Percentiles rank a stretch among this genome's conserved stretches.
phyloP scores from a whole-genome alignment of 2,113 vertebrate species.

The Forbesichthys agassizii region DNA sequence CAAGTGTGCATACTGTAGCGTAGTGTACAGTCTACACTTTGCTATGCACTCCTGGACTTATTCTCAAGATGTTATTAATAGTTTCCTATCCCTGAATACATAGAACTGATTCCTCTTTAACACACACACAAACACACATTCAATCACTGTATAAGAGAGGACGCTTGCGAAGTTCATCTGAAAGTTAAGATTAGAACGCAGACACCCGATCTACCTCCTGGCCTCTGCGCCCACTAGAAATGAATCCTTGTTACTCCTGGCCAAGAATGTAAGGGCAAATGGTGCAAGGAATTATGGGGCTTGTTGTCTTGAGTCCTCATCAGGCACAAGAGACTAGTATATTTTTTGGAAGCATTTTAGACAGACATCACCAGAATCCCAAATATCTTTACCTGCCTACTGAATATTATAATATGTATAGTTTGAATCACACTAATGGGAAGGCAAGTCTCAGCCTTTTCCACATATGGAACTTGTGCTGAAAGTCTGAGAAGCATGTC shows the following conservation, averaged over 20 bases:
- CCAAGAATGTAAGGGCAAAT: constrained; percentile 2
- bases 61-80: neutral
- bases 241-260: constrained; percentile 10
- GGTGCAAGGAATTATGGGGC: constrained; percentile 5
- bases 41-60: neutral
- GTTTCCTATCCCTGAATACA: too few relatives aligned
- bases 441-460: too few relatives aligned
- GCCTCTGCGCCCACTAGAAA: constrained; percentile 9
- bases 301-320: constrained; percentile 10
- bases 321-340: neutral
- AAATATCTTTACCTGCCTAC: too few relatives aligned
- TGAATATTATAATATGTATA: too few relatives aligned
- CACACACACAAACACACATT: too few relatives aligned
- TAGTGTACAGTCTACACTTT: constrained; percentile 2
- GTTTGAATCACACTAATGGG: too few relatives aligned
- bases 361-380: too few relatives aligned
- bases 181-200: constrained; percentile 66
- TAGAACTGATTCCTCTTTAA: neutral
- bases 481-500: too few relatives aligned
- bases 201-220: constrained; percentile 50
- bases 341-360: too few relatives aligned
- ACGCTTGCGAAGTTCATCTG: constrained; percentile 5
- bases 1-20: neutral
- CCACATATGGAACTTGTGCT: too few relatives aligned
- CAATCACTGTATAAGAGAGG: neutral